Conservation (phyloP, 1,140 invertebrate species). For the Hyphantria cunea region DNA sequence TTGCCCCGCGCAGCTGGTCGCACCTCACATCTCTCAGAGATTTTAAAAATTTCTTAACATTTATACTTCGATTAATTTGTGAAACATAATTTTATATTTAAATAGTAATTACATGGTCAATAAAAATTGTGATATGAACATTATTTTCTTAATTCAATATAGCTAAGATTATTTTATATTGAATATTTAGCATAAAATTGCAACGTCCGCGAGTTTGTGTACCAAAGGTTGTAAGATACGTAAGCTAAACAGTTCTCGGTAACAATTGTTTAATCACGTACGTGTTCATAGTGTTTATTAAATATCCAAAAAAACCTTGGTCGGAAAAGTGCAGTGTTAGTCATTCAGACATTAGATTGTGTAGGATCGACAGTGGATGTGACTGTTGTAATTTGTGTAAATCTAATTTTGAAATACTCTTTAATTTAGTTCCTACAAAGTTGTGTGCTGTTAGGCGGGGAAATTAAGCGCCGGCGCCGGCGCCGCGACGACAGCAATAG, state of each 20-base stretch:
- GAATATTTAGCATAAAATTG: conserved; percentile 17
- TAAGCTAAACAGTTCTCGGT: conserved; percentile 29
- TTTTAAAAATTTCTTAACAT: conserved; percentile 11
- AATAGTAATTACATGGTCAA: conserved; percentile 6
- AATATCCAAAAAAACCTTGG: conserved; percentile 7
- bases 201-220: conserved; percentile 25
- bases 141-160: conserved; percentile 7
- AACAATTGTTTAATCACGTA: conserved; percentile 29
- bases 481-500: conserved; percentile 44
- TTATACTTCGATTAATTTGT: conserved; percentile 11
- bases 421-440: conserved; percentile 41
- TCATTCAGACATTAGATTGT: conserved; percentile 32
- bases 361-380: conserved; percentile 27
- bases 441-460: conserved; percentile 29
- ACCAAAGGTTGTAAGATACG: conserved; percentile 30
- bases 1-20: conserved; percentile 52
- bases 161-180: conserved; percentile 1
- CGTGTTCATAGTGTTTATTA: conserved; percentile 10
- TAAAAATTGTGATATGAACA: conserved; percentile 18
- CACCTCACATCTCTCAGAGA: conserved; percentile 38
- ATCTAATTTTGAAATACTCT: conserved; percentile 35
- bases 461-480: conserved; percentile 52
- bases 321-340: conserved; percentile 30
- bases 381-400: conserved; percentile 31
- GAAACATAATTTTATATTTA: conserved; percentile 6